Conservation (phyloP, 2,113 vertebrate species). For the Meles meles region DNA sequence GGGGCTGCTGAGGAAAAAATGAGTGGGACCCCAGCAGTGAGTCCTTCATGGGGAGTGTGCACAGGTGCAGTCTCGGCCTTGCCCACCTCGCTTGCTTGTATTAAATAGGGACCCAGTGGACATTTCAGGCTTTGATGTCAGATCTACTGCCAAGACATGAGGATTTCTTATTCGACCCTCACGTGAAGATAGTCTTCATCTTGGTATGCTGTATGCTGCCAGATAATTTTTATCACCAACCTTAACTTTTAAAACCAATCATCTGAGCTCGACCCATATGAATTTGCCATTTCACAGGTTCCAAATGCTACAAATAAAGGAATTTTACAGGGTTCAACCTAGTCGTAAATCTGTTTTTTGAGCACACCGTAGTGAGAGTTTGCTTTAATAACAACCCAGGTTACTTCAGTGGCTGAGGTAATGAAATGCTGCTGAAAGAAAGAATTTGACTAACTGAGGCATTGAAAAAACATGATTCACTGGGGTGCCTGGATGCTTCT, state of each 20-base stretch:
- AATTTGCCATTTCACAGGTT: background rate
- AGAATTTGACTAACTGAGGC: background rate
- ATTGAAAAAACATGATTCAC: background rate
- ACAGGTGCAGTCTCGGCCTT: fast-evolving
- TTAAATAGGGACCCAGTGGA: background rate
- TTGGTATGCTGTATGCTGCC: background rate
- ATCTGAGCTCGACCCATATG: background rate
- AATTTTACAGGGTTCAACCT: background rate
- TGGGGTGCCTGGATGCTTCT: background rate
- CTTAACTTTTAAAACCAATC: background rate
- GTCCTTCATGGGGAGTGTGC: too few species aligned
- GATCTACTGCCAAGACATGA: background rate
- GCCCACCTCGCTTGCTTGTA: fast-evolving
- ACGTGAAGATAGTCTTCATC: background rate
- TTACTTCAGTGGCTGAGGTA: background rate
- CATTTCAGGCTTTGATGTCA: background rate
- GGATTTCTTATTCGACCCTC: background rate
- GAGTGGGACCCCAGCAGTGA: background rate
- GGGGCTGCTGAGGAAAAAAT: background rate
- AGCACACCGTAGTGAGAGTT: background rate
- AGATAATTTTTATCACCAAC: background rate
- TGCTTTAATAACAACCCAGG: background rate
- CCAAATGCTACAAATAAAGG: constrained; percentile 4
- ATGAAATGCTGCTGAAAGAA: background rate
- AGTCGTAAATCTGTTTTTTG: background rate